phyloP scores from a whole-genome alignment of 1,140 invertebrate species.

The Aplysia californica region DNA sequence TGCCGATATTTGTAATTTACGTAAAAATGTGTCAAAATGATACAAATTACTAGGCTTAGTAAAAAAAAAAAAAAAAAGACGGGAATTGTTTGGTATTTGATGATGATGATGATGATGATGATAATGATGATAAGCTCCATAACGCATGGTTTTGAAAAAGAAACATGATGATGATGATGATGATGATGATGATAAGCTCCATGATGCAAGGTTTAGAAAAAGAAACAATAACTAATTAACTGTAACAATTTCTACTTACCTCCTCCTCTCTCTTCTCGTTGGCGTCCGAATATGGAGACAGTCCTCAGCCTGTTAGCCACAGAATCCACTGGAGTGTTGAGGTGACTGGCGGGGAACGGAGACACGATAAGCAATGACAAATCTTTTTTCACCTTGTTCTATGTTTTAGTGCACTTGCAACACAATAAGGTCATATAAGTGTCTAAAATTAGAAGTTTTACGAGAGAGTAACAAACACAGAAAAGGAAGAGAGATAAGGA shows the following conservation, averaged over 20 bases:
- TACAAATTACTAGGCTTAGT: neutral
- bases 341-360: neutral
- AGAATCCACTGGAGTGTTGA: neutral
- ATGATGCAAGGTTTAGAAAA: neutral
- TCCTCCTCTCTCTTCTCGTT: neutral
- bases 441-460: no score
- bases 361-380: neutral
- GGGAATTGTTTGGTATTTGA: no score
- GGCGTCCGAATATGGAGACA: neutral
- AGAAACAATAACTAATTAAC: conserved; percentile 15
- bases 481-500: no score
- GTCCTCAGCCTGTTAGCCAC: neutral
- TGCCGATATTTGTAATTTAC: no score
- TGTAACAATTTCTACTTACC: neutral
- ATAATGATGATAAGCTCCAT: no score
- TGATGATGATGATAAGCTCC: no score
- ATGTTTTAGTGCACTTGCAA: no score
- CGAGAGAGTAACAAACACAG: no score
- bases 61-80: conserved; percentile 1
- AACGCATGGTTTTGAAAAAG: neutral
- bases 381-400: neutral
- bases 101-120: no score
- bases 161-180: neutral
- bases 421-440: no score
- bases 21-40: no score